These are phyloP conservation scores for Perccottus glenii DNA, from an alignment of 2,113 vertebrate species.

Conservation along the genomic window DNA sequence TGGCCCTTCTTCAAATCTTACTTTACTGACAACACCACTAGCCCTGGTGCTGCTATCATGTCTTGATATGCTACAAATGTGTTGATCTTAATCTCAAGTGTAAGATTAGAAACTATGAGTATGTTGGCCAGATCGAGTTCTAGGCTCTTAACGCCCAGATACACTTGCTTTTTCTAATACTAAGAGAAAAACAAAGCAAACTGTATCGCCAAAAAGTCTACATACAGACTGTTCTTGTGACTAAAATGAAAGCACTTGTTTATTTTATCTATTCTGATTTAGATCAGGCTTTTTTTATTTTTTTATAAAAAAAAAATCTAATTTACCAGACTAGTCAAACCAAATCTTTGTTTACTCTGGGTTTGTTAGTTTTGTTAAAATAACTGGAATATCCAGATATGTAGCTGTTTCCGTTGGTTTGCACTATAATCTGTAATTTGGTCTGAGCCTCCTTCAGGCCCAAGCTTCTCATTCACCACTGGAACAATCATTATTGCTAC, in stretches of 20 bases:
- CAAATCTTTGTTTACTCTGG: conserved; percentile 63
- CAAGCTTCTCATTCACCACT: conserved; percentile 50
- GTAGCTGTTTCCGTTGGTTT: conserved; percentile 50
- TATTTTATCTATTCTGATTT: conserved; percentile 40
- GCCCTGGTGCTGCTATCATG: conserved; percentile 53
- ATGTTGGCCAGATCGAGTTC: conserved; percentile 16
- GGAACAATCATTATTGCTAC: conserved; percentile 56
- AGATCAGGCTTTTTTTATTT: conserved; percentile 34
- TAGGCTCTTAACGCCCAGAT: conserved; percentile 34
- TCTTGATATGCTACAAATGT: conserved; percentile 19
- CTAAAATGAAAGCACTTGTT: conserved; percentile 64
- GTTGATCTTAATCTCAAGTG: conserved; percentile 41
- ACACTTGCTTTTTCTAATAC: conserved; percentile 30
- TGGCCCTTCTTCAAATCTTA: conserved; percentile 18
- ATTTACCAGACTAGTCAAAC: conserved; percentile 57
- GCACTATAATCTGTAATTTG: conserved; percentile 63
- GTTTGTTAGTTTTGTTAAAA: conserved; percentile 59
- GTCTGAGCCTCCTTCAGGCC: conserved; percentile 36
- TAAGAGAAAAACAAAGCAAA: conserved; percentile 41
- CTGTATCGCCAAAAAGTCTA: conserved; percentile 39
- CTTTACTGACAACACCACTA: conserved; percentile 38
- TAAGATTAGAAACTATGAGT: conserved; percentile 36
- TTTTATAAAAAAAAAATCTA: conserved; percentile 31
- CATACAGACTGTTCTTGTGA: conserved; percentile 48
- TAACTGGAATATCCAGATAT: conserved; percentile 62